A percentile compares a stretch with the other conserved stretches of the same genome.
phyloP scores from a whole-genome alignment of 1,140 invertebrate species.

The Ruditapes philippinarum region DNA sequence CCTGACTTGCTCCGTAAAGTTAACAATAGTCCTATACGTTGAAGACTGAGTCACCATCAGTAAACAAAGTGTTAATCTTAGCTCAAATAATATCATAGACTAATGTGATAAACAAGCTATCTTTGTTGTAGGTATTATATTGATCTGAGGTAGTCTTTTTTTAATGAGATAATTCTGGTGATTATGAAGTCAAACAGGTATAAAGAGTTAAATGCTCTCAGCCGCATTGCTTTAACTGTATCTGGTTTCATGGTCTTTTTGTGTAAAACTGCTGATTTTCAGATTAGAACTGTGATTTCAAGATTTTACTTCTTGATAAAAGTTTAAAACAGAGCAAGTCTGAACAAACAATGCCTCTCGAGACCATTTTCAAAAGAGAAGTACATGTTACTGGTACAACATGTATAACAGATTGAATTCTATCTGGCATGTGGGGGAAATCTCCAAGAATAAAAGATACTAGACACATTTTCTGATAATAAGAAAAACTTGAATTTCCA shows the following conservation, averaged over 20 bases:
- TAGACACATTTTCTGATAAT: no score
- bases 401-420: no score
- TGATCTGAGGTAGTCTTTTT: slow-evolving; percentile 32
- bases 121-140: slow-evolving; percentile 30
- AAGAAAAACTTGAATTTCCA: no score
- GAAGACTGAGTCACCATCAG: not conserved
- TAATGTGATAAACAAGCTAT: not conserved
- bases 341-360: not conserved
- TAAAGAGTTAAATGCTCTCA: slow-evolving; percentile 44
- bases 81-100: not conserved
- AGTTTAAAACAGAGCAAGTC: slow-evolving; percentile 35
- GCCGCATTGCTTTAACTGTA: slow-evolving; percentile 7
- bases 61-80: slow-evolving; percentile 10
- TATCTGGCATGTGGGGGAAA: no score
- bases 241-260: slow-evolving; percentile 37
- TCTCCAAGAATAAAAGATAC: no score
- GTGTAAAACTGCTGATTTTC: slow-evolving; percentile 50
- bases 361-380: no score
- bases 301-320: slow-evolving; percentile 58
- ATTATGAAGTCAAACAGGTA: slow-evolving; percentile 59
- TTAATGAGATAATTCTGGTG: slow-evolving; percentile 55
- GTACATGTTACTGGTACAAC: no score
- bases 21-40: no score
- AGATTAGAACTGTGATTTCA: slow-evolving; percentile 41
- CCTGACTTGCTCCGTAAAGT: no score